Evolutionary conservation across 1,140 invertebrate genomes (phyloP).

Genomic region (Rhopalosiphum padi): DNA sequence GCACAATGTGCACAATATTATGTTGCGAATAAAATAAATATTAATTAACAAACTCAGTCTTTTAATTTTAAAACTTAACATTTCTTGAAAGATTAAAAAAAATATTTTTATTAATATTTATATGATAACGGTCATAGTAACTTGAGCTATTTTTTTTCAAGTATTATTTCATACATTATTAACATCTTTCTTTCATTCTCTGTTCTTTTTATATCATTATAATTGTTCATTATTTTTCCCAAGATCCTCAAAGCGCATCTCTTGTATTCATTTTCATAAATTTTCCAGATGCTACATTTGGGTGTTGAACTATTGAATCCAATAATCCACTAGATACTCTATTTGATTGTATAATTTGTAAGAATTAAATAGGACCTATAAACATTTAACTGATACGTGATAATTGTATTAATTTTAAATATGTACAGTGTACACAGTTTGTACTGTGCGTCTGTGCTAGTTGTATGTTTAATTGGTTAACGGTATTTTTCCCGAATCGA

Average conservation of each 20-base stretch:
- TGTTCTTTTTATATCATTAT: neutral
- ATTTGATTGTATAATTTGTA: neutral
- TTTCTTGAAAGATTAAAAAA: neutral
- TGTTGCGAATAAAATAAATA: neutral
- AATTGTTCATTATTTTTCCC: neutral
- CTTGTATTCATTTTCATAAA: neutral
- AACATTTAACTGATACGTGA: too few relatives aligned
- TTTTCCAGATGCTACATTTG: neutral
- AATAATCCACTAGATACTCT: neutral
- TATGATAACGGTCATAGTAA: neutral
- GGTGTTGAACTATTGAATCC: neutral
- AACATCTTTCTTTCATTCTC: neutral
- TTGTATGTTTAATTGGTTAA: too few relatives aligned
- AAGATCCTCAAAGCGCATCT: neutral
- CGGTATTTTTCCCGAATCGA: too few relatives aligned
- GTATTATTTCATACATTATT: neutral
- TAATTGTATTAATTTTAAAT: too few relatives aligned
- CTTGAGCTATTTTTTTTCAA: neutral
- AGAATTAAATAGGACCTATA: too few relatives aligned
- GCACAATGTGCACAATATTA: too few relatives aligned
- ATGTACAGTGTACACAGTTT: too few relatives aligned
- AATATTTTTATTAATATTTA: neutral
- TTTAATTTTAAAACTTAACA: neutral
- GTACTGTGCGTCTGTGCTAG: too few relatives aligned
- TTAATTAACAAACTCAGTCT: neutral